Evolutionary conservation across 2,888 invertebrate species (phyloP).

Genomic region (Hydriomena furcata): DNA sequence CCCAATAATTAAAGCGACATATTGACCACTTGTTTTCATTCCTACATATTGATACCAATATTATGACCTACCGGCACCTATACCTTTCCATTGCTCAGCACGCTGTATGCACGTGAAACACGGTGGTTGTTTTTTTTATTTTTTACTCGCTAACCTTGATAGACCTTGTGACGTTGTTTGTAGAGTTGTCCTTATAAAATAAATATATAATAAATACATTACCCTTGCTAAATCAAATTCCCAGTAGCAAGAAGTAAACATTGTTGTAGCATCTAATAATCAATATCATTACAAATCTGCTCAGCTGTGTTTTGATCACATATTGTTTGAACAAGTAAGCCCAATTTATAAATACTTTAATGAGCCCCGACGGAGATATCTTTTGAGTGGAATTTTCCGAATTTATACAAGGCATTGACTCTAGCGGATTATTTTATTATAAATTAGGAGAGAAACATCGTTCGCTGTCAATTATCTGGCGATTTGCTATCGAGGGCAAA

Average conservation of each 20-base stretch:
- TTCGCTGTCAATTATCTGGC: conserved; percentile 44
- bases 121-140: conserved; percentile 31
- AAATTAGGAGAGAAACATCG: conserved; percentile 27
- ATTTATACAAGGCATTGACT: conserved; percentile 48
- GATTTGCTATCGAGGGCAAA: conserved; percentile 57
- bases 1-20: conserved; percentile 75
- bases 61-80: conserved; percentile 51
- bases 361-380: background rate
- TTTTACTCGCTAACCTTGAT: conserved; percentile 41
- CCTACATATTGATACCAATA: conserved; percentile 66
- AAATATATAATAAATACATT: too few relatives aligned
- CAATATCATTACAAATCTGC: background rate
- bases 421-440: conserved; percentile 37
- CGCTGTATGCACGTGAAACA: conserved; percentile 47
- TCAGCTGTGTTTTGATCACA: conserved; percentile 2
- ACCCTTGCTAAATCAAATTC: conserved; percentile 12
- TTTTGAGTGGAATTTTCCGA: conserved; percentile 33
- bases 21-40: conserved; percentile 76
- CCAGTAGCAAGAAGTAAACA: conserved; percentile 15
- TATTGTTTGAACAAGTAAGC: conserved; percentile 1
- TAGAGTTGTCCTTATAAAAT: conserved; percentile 8
- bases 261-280: conserved; percentile 1
- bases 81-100: conserved; percentile 56
- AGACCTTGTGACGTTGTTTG: conserved; percentile 11
- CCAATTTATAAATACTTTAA: conserved; percentile 1